These are phyloP conservation scores for Chesias legatella DNA, from an alignment of 2,888 invertebrate species.

Conservation along the genomic window DNA sequence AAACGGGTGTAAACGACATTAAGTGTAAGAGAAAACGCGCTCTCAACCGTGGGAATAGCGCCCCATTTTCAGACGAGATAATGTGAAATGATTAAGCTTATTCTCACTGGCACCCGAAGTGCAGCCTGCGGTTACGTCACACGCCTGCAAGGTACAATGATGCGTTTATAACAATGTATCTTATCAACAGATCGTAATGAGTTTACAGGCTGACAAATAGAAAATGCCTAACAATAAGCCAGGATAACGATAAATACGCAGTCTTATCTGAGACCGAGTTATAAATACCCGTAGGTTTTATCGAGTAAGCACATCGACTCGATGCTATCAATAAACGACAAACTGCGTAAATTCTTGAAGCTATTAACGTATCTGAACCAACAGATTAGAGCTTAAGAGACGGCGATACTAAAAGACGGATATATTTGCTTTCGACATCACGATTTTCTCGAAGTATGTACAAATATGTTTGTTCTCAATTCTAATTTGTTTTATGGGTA, in stretches of 20 bases:
- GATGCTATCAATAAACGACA: constrained; percentile 46
- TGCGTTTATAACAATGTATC: constrained; percentile 42
- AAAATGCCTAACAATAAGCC: constrained; percentile 50
- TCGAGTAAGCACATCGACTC: constrained; percentile 42
- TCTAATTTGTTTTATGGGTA: too few relatives aligned
- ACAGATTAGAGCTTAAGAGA: constrained; percentile 20
- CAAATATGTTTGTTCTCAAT: too few relatives aligned
- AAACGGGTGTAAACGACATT: constrained; percentile 64
- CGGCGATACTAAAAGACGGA: constrained; percentile 10
- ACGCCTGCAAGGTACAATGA: constrained; percentile 28
- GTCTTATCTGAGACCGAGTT: constrained; percentile 37
- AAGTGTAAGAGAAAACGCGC: constrained; percentile 37
- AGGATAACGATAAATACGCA: constrained; percentile 45
- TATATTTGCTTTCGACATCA: constrained; percentile 9
- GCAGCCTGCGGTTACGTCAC: constrained; percentile 54
- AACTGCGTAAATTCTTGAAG: constrained; percentile 42
- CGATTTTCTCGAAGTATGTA: too few relatives aligned
- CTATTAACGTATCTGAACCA: constrained; percentile 21
- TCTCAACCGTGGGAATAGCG: constrained; percentile 39
- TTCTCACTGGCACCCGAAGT: constrained; percentile 50
- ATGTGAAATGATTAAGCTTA: constrained; percentile 40
- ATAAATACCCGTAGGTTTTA: constrained; percentile 50
- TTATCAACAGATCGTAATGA: constrained; percentile 31
- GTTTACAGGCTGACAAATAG: constrained; percentile 28
- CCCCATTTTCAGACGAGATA: constrained; percentile 36